Evolutionary conservation across 2,797 vertebrate species (phyloP).

Genomic region (Cercopithecus neglectus): DNA sequence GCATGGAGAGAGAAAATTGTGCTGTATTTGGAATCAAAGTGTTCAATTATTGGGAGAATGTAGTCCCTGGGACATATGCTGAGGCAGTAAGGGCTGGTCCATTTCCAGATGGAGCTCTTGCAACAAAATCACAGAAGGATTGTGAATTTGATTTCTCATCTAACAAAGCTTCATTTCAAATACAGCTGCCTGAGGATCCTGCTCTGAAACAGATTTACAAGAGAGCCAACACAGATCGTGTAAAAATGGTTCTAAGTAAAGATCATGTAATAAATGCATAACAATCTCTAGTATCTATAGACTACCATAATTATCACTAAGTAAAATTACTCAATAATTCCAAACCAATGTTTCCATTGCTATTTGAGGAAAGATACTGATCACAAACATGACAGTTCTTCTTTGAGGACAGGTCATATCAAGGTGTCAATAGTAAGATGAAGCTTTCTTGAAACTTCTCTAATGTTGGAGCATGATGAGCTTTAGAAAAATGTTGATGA

Average conservation of each 20-base stretch:
- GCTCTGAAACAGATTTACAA: constrained; percentile 70
- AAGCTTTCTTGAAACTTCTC: background rate
- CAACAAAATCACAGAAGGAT: constrained; percentile 38
- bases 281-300: background rate
- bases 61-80: constrained; percentile 31
- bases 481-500: background rate
- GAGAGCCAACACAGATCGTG: constrained; percentile 46
- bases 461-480: background rate
- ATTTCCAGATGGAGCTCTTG: constrained; percentile 27
- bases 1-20: background rate
- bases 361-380: background rate
- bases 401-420: background rate
- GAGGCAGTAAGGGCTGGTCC: background rate
- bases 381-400: background rate
- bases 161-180: constrained; percentile 60
- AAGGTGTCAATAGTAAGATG: background rate
- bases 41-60: background rate
- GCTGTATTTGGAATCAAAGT: constrained; percentile 16
- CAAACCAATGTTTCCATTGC: background rate
- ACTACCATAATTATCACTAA: background rate
- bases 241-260: constrained; percentile 65
- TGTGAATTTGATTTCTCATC: constrained; percentile 61
- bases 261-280: constrained; percentile 34
- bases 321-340: background rate
- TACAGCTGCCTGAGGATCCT: constrained; percentile 68